These are phyloP conservation scores for Drosophila kikkawai DNA, from an alignment of 1,140 invertebrate genomes.

Conservation along the genomic window DNA sequence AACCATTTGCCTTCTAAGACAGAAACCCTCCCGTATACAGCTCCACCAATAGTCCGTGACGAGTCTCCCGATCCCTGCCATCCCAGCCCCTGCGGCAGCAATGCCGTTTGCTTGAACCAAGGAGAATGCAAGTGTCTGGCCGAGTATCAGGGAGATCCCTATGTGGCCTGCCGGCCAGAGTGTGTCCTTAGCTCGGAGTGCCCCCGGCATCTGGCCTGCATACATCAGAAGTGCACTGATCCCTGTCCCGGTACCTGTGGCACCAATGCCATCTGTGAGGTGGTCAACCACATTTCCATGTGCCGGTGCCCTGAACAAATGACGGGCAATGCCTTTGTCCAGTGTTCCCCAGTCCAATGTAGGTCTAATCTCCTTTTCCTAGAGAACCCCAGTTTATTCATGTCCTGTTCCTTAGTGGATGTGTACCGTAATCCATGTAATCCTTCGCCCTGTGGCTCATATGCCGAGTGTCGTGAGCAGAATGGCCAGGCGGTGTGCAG, in stretches of 20 bases:
- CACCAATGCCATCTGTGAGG: constrained; percentile 89
- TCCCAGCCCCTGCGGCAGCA: constrained; percentile 85
- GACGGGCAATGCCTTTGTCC: constrained; percentile 91
- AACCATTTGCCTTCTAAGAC: neutral
- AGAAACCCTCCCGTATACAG: constrained; percentile 41
- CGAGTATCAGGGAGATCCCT: constrained; percentile 89
- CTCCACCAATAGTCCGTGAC: constrained; percentile 60
- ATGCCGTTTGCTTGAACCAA: constrained; percentile 90
- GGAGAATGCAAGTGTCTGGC: constrained; percentile 89
- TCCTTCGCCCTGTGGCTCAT: constrained; percentile 91
- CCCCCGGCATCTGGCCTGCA: constrained; percentile 89
- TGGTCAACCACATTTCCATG: constrained; percentile 91
- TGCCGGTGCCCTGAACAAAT: constrained; percentile 90
- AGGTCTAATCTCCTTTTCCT: constrained; percentile 46
- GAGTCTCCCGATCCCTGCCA: constrained; percentile 87
- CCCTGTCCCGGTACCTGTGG: constrained; percentile 92
- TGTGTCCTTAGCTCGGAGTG: constrained; percentile 94
- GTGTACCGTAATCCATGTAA: constrained; percentile 87
- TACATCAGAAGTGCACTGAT: constrained; percentile 90
- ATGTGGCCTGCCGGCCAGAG: constrained; percentile 91
- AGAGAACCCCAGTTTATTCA: constrained; percentile 10
- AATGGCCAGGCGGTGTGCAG: constrained; percentile 88
- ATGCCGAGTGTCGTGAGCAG: constrained; percentile 87
- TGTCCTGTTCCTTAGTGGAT: constrained; percentile 45
- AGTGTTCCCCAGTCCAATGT: constrained; percentile 85